phyloP scores from a whole-genome alignment of 2,113 vertebrate species.

The Mustela lutreola region DNA sequence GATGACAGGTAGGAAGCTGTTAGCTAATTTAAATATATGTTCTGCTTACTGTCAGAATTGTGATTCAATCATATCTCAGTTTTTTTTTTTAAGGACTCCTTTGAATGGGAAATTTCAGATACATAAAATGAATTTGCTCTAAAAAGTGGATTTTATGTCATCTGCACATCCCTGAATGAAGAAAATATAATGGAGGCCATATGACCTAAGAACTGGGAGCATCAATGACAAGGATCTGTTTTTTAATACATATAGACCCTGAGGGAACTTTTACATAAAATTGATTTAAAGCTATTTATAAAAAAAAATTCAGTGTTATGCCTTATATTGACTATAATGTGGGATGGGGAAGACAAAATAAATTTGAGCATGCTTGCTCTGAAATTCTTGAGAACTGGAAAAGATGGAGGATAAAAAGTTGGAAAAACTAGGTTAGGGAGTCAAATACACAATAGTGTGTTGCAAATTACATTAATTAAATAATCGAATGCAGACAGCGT shows the following conservation, averaged over 20 bases:
- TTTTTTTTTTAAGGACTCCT: not conserved
- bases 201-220: not conserved
- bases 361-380: not conserved
- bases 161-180: not conserved
- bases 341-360: not conserved
- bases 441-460: not conserved
- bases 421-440: not conserved
- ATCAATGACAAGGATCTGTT: not conserved
- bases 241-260: not conserved
- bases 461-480: not conserved
- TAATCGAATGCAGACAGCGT: not conserved
- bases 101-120: slow-evolving; percentile 46
- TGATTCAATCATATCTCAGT: slow-evolving; percentile 14
- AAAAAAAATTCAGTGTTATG: not conserved
- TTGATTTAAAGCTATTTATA: not conserved
- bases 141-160: not conserved
- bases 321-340: not conserved
- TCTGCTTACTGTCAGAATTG: slow-evolving; percentile 37
- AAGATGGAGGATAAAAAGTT: not conserved
- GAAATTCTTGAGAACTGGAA: not conserved
- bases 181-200: not conserved
- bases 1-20: not conserved
- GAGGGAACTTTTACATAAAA: not conserved
- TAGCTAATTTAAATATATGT: slow-evolving; percentile 13
- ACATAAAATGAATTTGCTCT: not conserved